phyloP scores from a whole-genome alignment of 2,797 vertebrate species.

The Danionella dracula region DNA sequence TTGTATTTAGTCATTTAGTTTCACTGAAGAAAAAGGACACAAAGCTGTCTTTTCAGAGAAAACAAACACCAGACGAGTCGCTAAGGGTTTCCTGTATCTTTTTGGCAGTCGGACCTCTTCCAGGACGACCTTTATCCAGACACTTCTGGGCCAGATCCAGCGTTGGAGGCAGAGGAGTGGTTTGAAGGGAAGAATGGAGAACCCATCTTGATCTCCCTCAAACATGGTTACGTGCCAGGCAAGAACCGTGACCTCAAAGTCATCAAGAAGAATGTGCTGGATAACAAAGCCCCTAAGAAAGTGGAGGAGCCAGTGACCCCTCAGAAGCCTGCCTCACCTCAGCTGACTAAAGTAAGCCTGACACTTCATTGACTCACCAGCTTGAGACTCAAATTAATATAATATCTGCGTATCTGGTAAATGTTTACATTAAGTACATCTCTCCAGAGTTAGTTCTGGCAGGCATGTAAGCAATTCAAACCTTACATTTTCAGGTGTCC shows the following conservation, averaged over 20 bases:
- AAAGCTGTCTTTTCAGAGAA: neutral
- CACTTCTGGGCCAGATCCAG: slow-evolving; percentile 88
- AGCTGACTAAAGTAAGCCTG: slow-evolving; percentile 70
- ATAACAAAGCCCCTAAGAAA: slow-evolving; percentile 84
- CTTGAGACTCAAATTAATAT: neutral
- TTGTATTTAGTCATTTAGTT: neutral
- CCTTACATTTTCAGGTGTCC: too few species aligned
- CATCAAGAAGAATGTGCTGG: slow-evolving; percentile 88
- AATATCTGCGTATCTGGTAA: too few species aligned
- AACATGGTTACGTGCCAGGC: slow-evolving; percentile 88
- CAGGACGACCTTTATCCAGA: slow-evolving; percentile 96
- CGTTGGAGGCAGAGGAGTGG: slow-evolving; percentile 93
- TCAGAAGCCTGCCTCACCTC: slow-evolving; percentile 74
- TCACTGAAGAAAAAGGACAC: too few species aligned
- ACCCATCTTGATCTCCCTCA: slow-evolving; percentile 90
- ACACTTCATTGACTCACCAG: neutral
- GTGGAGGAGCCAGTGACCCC: slow-evolving; percentile 69
- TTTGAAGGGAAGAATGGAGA: slow-evolving; percentile 90
- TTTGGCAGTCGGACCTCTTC: slow-evolving; percentile 89
- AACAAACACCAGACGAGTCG: neutral
- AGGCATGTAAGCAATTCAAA: too few species aligned
- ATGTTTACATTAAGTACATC: too few species aligned
- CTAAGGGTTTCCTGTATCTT: neutral
- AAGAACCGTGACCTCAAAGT: slow-evolving; percentile 94
- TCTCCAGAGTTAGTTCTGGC: too few species aligned